These are phyloP conservation scores for Australoheros facetus DNA, from an alignment of 2,797 vertebrate species.

Conservation along the genomic window DNA sequence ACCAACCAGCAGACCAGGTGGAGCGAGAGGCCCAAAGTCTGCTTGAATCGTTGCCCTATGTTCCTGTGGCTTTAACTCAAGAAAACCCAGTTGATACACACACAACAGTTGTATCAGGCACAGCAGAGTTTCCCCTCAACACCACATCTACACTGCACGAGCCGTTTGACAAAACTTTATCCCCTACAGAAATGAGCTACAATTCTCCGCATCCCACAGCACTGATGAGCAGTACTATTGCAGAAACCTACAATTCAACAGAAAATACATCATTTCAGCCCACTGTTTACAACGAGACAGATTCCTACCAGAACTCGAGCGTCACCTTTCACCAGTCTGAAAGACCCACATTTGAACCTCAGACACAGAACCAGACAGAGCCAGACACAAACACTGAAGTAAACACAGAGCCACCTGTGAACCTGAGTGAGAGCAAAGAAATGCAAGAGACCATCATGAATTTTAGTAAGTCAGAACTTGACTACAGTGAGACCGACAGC, in stretches of 20 bases:
- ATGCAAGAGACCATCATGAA: slow-evolving; percentile 43
- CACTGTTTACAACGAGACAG: slow-evolving; percentile 52
- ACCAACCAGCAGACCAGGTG: slow-evolving; percentile 73
- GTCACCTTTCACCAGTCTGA: slow-evolving; percentile 31
- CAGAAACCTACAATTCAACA: slow-evolving; percentile 23
- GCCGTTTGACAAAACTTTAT: slow-evolving; percentile 33
- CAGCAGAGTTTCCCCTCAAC: slow-evolving; percentile 39
- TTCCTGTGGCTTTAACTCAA: slow-evolving; percentile 50
- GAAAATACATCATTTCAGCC: slow-evolving; percentile 29
- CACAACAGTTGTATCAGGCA: slow-evolving; percentile 30
- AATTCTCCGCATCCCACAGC: slow-evolving; percentile 30
- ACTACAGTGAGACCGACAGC: slow-evolving; percentile 30
- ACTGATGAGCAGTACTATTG: slow-evolving; percentile 15
- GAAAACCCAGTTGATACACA: slow-evolving; percentile 34
- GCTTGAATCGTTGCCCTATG: slow-evolving; percentile 84
- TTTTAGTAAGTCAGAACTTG: slow-evolving; percentile 22
- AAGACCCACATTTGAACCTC: slow-evolving; percentile 39
- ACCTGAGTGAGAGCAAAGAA: slow-evolving; percentile 50
- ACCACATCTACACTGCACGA: slow-evolving; percentile 21
- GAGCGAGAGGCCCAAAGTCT: slow-evolving; percentile 89
- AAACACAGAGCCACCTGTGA: slow-evolving; percentile 27
- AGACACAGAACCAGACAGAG: slow-evolving; percentile 56
- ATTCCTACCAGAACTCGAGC: slow-evolving; percentile 43
- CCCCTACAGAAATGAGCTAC: slow-evolving; percentile 39
- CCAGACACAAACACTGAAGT: slow-evolving; percentile 41